Evolutionary conservation across 2,797 vertebrate genomes (phyloP), one percentile per base, ranked within the genome.

Genomic region (Carapus acus): DNA sequence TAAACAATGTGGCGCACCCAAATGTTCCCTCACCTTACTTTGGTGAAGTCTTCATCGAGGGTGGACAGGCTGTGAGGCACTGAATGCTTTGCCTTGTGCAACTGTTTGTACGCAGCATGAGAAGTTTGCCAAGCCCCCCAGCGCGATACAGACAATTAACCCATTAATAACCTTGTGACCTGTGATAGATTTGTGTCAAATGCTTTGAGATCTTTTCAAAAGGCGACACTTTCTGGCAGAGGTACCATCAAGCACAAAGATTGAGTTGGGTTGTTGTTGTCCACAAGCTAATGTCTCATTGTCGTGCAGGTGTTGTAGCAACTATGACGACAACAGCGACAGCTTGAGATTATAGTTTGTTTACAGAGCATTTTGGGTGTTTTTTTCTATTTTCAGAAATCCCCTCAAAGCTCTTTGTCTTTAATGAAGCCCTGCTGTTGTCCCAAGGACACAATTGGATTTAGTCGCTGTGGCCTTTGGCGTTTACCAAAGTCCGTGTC

Each of bases 111-210:
- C 81, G 62, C 74, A 64, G 78, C 73, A 79, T 54, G 60, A 67
- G 54, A 54, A 71, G 70, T 20, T 72, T 67, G 69, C 65, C 76
- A 82, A 79, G 55, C 77, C 77, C 78, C 65, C 53, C 63, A 60
- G 49, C 69, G 59, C 67, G 60, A 71, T 71, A 46, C 59, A 46
- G 51, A 71, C 38, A 54, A 51, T 90, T 90, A 88, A 90, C 88
- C 82, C 84, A 65, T 89, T 84, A 62, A 62, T 74, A 49, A 49
- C 81, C 76, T 50, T 29, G 22, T 4, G 11, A 18, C 19, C 23
- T 46, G 3, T 44, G 18, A n/a, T 36, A n/a, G 24, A 49, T 16
- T 36, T 33, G 2, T 15, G 52, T 19, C 3, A 23, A 23, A 43
- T 2, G 15, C 15, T 8, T 27, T 43, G 2, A n/a, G n/a, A 56